These are phyloP conservation scores for Murina feae DNA, from an alignment of 2,113 vertebrate genomes.

Conservation along the genomic window DNA sequence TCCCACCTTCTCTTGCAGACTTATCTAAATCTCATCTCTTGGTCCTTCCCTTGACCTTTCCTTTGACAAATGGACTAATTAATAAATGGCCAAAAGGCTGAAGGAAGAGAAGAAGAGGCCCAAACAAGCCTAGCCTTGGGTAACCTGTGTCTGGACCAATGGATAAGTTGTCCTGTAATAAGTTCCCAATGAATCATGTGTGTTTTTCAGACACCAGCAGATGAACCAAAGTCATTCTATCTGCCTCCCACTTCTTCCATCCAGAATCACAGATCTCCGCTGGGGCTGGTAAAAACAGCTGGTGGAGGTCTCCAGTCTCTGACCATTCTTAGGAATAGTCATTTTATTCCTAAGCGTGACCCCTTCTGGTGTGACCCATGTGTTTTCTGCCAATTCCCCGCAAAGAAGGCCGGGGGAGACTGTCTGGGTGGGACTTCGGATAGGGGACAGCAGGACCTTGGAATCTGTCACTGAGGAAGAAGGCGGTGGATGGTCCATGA, in stretches of 20 bases:
- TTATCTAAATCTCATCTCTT: constrained; percentile 13
- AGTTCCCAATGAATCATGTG: constrained; percentile 19
- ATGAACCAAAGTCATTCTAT: constrained; percentile 85
- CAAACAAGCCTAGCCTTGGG: neutral
- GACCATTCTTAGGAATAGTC: constrained; percentile 98
- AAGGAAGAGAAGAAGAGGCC: constrained; percentile 15
- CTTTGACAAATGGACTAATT: constrained; percentile 29
- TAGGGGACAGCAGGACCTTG: constrained; percentile 88
- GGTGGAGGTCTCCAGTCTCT: constrained; percentile 96
- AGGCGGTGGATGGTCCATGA: constrained; percentile 91
- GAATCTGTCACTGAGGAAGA: constrained; percentile 83
- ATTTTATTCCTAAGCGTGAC: constrained; percentile 92
- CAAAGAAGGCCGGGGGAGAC: constrained; percentile 82
- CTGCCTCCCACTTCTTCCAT: constrained; percentile 93
- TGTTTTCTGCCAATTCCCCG: constrained; percentile 85
- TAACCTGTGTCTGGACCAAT: constrained; percentile 15
- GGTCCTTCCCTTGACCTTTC: neutral
- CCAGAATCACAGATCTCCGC: constrained; percentile 95
- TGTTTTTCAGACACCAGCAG: constrained; percentile 21
- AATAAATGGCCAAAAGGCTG: constrained; percentile 22
- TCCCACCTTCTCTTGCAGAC: neutral
- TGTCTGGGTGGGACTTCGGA: constrained; percentile 87
- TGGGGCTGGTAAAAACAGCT: constrained; percentile 99
- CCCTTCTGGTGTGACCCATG: constrained; percentile 83
- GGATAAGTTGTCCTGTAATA: constrained; percentile 44